Percentiles rank a stretch among this genome's conserved stretches.
phyloP scores from a whole-genome alignment of 2,888 invertebrate genomes.

The Baccha elongata region DNA sequence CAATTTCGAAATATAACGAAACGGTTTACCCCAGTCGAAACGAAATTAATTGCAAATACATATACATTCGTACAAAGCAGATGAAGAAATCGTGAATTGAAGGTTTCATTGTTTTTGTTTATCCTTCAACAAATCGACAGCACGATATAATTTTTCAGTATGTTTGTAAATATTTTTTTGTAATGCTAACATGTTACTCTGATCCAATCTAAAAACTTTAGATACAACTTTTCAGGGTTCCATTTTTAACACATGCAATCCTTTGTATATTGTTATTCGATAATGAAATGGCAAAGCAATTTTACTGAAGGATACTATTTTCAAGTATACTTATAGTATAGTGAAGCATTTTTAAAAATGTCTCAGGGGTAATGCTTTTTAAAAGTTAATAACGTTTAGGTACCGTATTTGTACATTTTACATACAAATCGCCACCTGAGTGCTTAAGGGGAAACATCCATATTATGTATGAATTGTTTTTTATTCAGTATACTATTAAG shows the following conservation, averaged over 20 bases:
- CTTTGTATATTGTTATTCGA: slow-evolving; percentile 27
- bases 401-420: no score
- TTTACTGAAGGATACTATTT: slow-evolving; percentile 10
- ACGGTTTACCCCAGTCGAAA: slow-evolving; percentile 22
- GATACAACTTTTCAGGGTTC: slow-evolving; percentile 49
- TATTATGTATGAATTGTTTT: no score
- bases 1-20: slow-evolving; percentile 46
- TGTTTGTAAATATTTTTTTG: not conserved
- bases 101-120: slow-evolving; percentile 27
- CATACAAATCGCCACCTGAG: no score
- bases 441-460: no score
- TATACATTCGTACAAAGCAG: slow-evolving; percentile 6
- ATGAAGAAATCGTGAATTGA: slow-evolving; percentile 31
- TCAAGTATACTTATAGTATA: not conserved
- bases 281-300: slow-evolving; percentile 37
- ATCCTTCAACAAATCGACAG: slow-evolving; percentile 48
- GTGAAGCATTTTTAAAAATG: no score
- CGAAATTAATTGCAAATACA: slow-evolving; percentile 37
- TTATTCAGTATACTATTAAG: no score
- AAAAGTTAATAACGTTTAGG: no score
- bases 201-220: slow-evolving; percentile 22
- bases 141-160: slow-evolving; percentile 19
- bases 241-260: slow-evolving; percentile 41
- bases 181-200: slow-evolving; percentile 1
- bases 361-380: no score